Evolutionary conservation across 2,888 invertebrate genomes (phyloP).

Genomic region (Smittia aterrima): DNA sequence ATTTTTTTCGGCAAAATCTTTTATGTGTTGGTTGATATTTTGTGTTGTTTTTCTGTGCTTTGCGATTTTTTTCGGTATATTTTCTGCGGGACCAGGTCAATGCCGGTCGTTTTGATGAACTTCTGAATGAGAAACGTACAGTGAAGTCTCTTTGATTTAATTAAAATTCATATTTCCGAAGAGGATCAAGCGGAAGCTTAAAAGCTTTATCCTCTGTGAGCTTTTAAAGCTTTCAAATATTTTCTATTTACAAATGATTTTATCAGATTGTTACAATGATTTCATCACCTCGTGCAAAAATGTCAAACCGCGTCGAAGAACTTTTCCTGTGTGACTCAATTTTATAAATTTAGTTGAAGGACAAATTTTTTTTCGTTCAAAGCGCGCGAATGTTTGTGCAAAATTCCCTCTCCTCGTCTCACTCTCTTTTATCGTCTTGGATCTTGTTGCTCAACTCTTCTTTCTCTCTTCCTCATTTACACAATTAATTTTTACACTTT

Average conservation of each 20-base stretch:
- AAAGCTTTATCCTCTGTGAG: too few relatives aligned
- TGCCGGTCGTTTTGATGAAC: conserved; percentile 41
- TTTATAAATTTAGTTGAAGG: conserved; percentile 39
- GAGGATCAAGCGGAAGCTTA: not conserved
- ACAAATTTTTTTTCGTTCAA: conserved; percentile 7
- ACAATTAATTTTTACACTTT: not conserved
- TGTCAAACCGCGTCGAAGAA: not conserved
- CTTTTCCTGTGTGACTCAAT: conserved; percentile 32
- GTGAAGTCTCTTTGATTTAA: not conserved
- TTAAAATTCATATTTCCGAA: not conserved
- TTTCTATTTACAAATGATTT: not conserved
- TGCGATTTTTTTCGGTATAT: conserved; percentile 29
- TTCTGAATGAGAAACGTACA: conserved; percentile 41
- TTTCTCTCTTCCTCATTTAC: not conserved
- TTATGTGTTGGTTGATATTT: conserved; percentile 1
- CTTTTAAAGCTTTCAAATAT: too few relatives aligned
- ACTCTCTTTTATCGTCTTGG: not conserved
- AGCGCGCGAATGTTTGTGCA: not conserved
- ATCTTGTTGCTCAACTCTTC: not conserved
- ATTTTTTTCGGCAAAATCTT: not conserved
- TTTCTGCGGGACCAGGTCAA: conserved; percentile 41
- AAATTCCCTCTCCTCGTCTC: not conserved
- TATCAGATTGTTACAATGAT: not conserved
- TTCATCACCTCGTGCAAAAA: not conserved
- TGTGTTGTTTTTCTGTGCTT: conserved; percentile 17